Evolutionary conservation across 1,140 invertebrate genomes (phyloP).

Genomic region (Polypedilum pembai): DNA sequence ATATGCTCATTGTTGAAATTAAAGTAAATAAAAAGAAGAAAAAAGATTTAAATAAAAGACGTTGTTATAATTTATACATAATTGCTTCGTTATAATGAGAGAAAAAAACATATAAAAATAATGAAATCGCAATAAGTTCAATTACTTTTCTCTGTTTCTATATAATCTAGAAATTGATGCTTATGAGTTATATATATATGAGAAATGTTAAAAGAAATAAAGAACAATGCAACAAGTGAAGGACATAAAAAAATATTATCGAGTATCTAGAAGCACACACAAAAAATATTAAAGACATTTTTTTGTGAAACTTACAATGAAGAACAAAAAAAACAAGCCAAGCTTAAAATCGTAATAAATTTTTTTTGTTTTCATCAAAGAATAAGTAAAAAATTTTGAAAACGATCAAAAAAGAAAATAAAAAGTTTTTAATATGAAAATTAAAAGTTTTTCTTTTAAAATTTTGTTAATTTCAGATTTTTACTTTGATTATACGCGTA

Average conservation of each 20-base stretch:
- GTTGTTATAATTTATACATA: not conserved
- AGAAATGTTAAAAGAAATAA: not conserved
- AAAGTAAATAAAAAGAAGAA: not conserved
- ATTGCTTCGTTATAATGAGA: not conserved
- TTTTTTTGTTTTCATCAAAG: constrained; percentile 2
- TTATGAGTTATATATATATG: not conserved
- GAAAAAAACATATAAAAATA: not conserved
- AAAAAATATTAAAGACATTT: not conserved
- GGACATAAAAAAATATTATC: not conserved
- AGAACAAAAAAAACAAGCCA: not conserved
- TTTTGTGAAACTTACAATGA: not conserved
- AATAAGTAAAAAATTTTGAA: not conserved
- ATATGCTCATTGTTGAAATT: constrained; percentile 17
- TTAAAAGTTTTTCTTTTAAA: not conserved
- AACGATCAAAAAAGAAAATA: not conserved
- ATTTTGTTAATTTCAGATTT: not conserved
- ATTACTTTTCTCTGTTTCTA: not conserved
- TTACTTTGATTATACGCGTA: not conserved
- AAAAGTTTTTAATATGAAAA: constrained; percentile 8
- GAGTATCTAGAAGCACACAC: not conserved
- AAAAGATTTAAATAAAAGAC: constrained; percentile 1
- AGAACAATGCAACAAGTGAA: constrained; percentile 6
- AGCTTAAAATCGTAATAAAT: not conserved
- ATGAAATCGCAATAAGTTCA: constrained; percentile 1
- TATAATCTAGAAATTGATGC: not conserved